Conservation (phyloP, 1,140 invertebrate species). For the Eriocheir sinensis region DNA sequence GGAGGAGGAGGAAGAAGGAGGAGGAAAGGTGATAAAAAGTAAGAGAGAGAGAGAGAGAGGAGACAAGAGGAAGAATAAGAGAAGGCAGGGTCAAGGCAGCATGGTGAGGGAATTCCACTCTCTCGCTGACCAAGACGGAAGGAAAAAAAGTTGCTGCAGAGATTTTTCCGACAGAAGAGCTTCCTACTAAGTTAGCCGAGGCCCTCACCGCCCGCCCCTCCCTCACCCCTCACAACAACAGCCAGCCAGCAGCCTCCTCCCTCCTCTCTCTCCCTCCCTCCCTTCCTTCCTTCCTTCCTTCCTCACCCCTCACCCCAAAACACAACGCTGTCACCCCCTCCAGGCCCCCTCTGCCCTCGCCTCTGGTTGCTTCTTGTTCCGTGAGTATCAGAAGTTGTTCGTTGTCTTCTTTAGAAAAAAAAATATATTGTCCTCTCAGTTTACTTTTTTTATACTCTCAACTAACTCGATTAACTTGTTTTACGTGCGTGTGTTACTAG, state of each 20-base stretch:
- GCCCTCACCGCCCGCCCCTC: neutral
- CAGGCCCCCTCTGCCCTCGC: neutral
- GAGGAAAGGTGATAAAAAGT: too few species aligned
- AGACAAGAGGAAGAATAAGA: neutral
- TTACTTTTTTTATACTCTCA: too few species aligned
- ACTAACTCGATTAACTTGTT: too few species aligned
- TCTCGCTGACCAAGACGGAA: neutral
- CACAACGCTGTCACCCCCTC: neutral
- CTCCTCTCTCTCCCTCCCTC: too few species aligned
- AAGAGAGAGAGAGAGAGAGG: neutral
- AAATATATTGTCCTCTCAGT: too few species aligned
- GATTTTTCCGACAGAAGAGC: neutral
- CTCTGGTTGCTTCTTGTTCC: neutral
- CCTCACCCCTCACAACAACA: neutral
- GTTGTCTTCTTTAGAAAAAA: neutral
- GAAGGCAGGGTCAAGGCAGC: neutral
- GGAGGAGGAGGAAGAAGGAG: neutral
- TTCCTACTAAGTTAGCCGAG: neutral
- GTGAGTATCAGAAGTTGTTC: neutral
- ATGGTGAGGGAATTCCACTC: neutral
- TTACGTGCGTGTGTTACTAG: neutral
- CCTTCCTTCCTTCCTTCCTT: neutral
- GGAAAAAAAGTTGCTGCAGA: neutral
- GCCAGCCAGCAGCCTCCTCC: too few species aligned
- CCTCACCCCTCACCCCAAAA: neutral